Base-by-base conservation (phyloP, 2,888 invertebrate species). In the Harpagoxenus sublaevis region DNA sequence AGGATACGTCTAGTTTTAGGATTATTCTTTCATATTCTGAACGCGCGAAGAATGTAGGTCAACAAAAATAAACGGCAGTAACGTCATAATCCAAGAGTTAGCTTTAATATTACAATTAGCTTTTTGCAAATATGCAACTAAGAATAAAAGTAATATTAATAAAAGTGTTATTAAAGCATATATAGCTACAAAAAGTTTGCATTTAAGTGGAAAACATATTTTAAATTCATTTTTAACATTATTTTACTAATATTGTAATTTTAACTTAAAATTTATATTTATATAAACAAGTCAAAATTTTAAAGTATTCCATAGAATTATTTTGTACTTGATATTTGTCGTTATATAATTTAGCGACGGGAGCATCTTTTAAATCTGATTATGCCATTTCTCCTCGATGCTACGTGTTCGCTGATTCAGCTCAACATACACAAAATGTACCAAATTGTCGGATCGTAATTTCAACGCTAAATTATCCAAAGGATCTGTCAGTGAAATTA, bases 381-480 rank as follows among this genome's bases (percentile, higher is more conserved):
- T 23, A 3, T 15, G 23, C 63, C 12, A 45, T 45, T 71, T 77
- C 10, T 77, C 10, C 2, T 63, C 10, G n/a, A 39, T 23, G n/a
- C 6, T 48, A 18, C 10, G 9, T 35, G 2, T 65, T 53, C 15
- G 12, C 51, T 39, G 23, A 65, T 23, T 53, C 51, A 51, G 15
- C n/a, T 31, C 4, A 48, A 35, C 12, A 0, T 57, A 45, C 3
- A 57, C 15, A 48, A 35, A 62, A 51, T 28, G 39, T 48, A 23
- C n/a, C 15, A 35, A 62, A 53, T 51, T 75, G 10, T 31, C 18
- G 3, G 48, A 57, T 45, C 23, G 48, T 48, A 28, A 70, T 79
- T 70, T 60, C 35, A 60, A 48, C 12, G 3, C 6, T 6, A 48
- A 70, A 79, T 68, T 68, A 45, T 68, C 57, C 48, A 60, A 79